phyloP scores from a whole-genome alignment of 2,888 invertebrate genomes.

The Rhimphoctona megacephalus region DNA sequence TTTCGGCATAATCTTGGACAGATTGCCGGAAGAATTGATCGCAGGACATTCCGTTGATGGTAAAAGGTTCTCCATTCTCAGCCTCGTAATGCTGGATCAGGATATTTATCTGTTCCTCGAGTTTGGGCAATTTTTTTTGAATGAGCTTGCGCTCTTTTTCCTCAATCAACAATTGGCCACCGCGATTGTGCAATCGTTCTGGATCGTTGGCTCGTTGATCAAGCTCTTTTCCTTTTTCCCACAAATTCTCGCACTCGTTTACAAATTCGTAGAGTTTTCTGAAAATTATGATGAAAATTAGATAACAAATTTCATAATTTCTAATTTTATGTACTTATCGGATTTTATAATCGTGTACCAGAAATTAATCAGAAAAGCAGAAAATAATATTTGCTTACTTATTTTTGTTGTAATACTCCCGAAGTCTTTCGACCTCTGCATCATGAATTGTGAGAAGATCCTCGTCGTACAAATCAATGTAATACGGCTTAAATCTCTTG shows the following conservation, averaged over 20 bases:
- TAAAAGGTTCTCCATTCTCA: conserved; percentile 86
- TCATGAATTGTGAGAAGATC: conserved; percentile 93
- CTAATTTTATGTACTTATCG: background rate
- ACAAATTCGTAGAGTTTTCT: conserved; percentile 89
- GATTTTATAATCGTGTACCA: background rate
- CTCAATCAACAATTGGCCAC: conserved; percentile 93
- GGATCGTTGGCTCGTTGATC: conserved; percentile 92
- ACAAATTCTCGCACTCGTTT: conserved; percentile 89
- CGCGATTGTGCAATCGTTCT: conserved; percentile 94
- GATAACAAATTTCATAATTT: too few relatives aligned
- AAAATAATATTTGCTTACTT: conserved; percentile 84
- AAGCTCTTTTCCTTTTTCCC: conserved; percentile 91
- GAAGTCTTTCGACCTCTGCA: conserved; percentile 90
- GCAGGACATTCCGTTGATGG: conserved; percentile 88
- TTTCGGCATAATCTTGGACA: conserved; percentile 88
- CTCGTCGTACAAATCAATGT: conserved; percentile 91
- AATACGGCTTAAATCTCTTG: conserved; percentile 88
- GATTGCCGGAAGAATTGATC: conserved; percentile 87
- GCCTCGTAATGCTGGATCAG: conserved; percentile 87
- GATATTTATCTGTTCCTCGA: conserved; percentile 88
- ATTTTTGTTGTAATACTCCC: conserved; percentile 88
- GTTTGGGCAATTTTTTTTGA: conserved; percentile 90
- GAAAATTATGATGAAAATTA: conserved; percentile 46
- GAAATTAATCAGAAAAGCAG: background rate
- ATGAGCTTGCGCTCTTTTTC: conserved; percentile 94